Evolutionary conservation across 2,113 vertebrate genomes (phyloP), one percentile per base, ranked within the genome.

Genomic region (Esox niger): DNA sequence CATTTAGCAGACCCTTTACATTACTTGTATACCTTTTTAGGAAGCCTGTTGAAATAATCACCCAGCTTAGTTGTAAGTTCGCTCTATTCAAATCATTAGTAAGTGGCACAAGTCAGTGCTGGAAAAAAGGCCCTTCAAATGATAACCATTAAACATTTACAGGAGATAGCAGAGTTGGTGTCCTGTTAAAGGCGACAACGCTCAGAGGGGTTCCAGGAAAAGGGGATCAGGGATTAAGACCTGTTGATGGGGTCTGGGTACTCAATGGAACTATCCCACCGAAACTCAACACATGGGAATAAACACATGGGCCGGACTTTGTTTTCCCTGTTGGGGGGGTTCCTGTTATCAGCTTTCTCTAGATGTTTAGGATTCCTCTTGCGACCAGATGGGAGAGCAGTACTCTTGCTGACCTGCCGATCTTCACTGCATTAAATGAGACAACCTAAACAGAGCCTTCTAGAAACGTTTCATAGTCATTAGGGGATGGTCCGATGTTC

Each of bases 301-400:
- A 58, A 68, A 68, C 49, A 66, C 55, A n/a, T 27, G 32, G 30
- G 47, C 9, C 55, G 21, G 25, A 9, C 11, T 64, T 60, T 35
- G 4, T 32, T 77, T 72, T 60, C 77, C 46, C 83, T 74, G 62
- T 70, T 62, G 5, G 49, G 47, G 47, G 47, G 6, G 2, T 52
- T 23, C 3, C 47, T 21, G 20, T 52, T 9, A 52, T 52, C 47
- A 52, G 47, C 47, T 23, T 21, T 9, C n/a, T 52, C n/a, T 71
- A 64, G 69, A 80, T 84, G 69, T 74, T 79, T 88, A 59, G 66
- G 69, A 88, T 88, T 87, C 88, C 72, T 75, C 71, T 31, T 66
- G 74, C 78, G 75, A 72, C 64, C 43, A 55, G 46, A 69, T 49
- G 68, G 66, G 79, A 86, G 70, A 75, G 60, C 65, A 84, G 85